Evolutionary conservation across 2,888 invertebrate species (phyloP), one percentile per base, ranked within the genome.

Genomic region (Eupsilia transversa): DNA sequence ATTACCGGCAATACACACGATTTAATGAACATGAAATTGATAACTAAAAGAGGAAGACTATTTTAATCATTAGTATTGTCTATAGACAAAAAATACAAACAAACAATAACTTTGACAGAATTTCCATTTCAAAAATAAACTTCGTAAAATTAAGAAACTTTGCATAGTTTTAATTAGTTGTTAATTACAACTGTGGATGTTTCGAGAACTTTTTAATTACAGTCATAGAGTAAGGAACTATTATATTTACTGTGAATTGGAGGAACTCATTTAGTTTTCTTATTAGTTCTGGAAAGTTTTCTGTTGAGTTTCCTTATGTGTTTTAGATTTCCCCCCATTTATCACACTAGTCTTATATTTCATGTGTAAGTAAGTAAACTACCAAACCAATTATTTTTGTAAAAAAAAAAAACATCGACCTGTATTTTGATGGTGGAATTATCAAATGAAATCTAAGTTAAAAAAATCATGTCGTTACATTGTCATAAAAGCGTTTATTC

Each of bases 201-300:
- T 76, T 76, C 66, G 61, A 80, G 60, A 81, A 85, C 63, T 86
- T 86, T 77, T 78, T 87, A 86, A 86, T 86, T 79, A 77, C 69
- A 30, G 35, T 72, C 46, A 23, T 68, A 56, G 52, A 27, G 30
- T 63, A 59, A 6, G 46, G 27, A 83, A 74, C 49, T 68, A 57
- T 59, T 66, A 57, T 54, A 54, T 79, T 71, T 83, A 35, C 67
- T 46, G 7, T 65, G 43, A 70, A 56, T 73, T 67, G 14, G 60
- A 56, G 61, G 33, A 61, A 60, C 3, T 0, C 52, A 14, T 57
- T 57, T 59, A 27, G 67, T 65, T 65, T 52, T 38, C 12, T 59
- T 64, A 23, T 7, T 1, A 33, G 12, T 35, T 38, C n/a, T 4
- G 7, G 23, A 57, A 65, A 80, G 10, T 65, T 69, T 65, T 10